Conservation (phyloP, 2,797 vertebrate species). For the Rhynchotus rufescens region DNA sequence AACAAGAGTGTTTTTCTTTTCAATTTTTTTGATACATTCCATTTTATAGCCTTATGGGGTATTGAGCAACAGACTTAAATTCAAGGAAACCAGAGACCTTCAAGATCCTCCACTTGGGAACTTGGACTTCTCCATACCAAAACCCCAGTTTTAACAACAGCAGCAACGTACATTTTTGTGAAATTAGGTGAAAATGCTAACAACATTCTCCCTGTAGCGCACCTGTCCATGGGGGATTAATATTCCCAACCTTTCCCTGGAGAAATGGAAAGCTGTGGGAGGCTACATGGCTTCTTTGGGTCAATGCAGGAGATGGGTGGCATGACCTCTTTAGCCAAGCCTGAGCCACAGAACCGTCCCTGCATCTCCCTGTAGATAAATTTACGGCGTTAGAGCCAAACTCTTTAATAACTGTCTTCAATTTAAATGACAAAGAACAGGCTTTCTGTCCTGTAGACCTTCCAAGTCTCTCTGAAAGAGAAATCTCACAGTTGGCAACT, state of each 20-base stretch:
- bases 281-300: not conserved
- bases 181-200: fast-evolving
- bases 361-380: not conserved
- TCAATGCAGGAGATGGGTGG: not conserved
- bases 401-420: not conserved
- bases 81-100: not conserved
- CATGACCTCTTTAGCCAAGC: not conserved
- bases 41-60: not conserved
- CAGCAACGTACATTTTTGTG: not conserved
- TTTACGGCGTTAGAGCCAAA: not conserved
- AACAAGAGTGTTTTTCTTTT: too few relatives aligned
- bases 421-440: not conserved
- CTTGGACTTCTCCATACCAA: not conserved
- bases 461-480: slow-evolving; percentile 3
- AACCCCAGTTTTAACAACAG: not conserved
- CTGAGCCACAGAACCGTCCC: not conserved
- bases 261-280: not conserved
- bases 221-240: not conserved
- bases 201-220: not conserved
- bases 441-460: not conserved
- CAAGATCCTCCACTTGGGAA: not conserved
- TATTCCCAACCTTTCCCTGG: not conserved
- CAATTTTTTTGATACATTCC: not conserved
- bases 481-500: slow-evolving; percentile 27
- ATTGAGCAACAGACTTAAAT: not conserved